phyloP scores from a whole-genome alignment of 2,888 invertebrate species.

The Malacosoma neustria region DNA sequence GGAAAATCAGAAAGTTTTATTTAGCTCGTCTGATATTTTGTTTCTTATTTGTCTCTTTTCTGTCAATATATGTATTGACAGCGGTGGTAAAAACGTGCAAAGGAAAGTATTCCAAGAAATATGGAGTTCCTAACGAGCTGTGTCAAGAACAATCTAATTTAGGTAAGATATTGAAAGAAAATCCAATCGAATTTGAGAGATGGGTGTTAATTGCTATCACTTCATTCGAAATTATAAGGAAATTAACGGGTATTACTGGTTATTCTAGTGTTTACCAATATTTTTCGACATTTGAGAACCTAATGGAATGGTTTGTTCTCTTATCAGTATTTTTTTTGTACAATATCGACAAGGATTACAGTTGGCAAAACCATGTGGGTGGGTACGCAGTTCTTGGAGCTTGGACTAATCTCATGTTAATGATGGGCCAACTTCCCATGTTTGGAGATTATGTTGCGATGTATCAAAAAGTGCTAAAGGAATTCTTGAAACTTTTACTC shows the following conservation, averaged over 20 bases:
- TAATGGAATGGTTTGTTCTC: constrained; percentile 91
- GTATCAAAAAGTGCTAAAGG: constrained; percentile 90
- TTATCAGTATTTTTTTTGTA: constrained; percentile 88
- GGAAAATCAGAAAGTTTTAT: constrained; percentile 91
- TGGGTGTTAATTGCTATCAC: constrained; percentile 86
- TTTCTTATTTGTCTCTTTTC: constrained; percentile 84
- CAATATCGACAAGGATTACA: constrained; percentile 83
- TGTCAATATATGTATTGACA: constrained; percentile 86
- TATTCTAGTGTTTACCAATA: constrained; percentile 86
- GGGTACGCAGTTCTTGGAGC: constrained; percentile 89
- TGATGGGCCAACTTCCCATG: constrained; percentile 91
- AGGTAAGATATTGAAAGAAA: constrained; percentile 80
- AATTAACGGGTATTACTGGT: constrained; percentile 86
- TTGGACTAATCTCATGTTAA: constrained; percentile 91
- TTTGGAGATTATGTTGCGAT: constrained; percentile 93
- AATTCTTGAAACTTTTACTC: constrained; percentile 86
- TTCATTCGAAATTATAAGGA: constrained; percentile 84
- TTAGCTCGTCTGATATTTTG: constrained; percentile 86
- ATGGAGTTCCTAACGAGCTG: constrained; percentile 78
- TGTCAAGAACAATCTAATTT: constrained; percentile 84
- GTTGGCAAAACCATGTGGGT: constrained; percentile 91
- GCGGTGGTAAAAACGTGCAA: constrained; percentile 82
- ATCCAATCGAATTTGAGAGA: constrained; percentile 87
- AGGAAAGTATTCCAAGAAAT: constrained; percentile 60
- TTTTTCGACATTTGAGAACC: constrained; percentile 87